These are phyloP conservation scores for Mobula birostris DNA, from an alignment of 2,113 vertebrate genomes.

Conservation along the genomic window DNA sequence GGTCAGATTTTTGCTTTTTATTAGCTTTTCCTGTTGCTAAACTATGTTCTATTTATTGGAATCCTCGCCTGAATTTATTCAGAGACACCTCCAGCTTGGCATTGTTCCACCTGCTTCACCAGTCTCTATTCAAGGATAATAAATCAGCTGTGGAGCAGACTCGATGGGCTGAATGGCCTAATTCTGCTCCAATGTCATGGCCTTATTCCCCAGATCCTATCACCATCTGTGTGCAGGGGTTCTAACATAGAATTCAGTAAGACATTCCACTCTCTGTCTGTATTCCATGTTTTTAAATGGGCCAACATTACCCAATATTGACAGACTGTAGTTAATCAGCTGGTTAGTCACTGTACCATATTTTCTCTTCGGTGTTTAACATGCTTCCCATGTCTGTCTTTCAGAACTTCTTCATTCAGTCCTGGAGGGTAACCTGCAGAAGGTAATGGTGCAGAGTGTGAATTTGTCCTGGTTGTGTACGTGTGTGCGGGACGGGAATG, in stretches of 20 bases:
- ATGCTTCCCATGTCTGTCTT: not conserved
- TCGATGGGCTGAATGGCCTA: too few species aligned
- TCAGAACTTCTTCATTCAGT: slow-evolving; percentile 32
- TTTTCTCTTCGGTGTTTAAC: not conserved
- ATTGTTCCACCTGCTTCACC: too few species aligned
- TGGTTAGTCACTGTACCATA: not conserved
- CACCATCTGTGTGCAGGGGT: not conserved
- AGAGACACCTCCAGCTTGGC: too few species aligned
- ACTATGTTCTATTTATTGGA: too few species aligned
- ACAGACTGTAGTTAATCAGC: not conserved
- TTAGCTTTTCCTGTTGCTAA: too few species aligned
- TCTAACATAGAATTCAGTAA: not conserved
- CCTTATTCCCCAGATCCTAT: not conserved
- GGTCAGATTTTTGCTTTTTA: too few species aligned
- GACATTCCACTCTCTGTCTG: not conserved
- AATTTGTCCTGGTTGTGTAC: not conserved
- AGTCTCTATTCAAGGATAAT: too few species aligned
- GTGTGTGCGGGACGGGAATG: too few species aligned
- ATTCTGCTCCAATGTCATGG: too few species aligned
- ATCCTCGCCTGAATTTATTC: too few species aligned
- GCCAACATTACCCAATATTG: not conserved
- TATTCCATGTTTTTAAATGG: not conserved
- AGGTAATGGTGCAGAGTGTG: not conserved
- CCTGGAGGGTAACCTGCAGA: slow-evolving; percentile 1
- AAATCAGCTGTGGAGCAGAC: too few species aligned